These are phyloP conservation scores for Coregonus sp. DNA, from an alignment of 2,797 vertebrate species.

Conservation along the genomic window DNA sequence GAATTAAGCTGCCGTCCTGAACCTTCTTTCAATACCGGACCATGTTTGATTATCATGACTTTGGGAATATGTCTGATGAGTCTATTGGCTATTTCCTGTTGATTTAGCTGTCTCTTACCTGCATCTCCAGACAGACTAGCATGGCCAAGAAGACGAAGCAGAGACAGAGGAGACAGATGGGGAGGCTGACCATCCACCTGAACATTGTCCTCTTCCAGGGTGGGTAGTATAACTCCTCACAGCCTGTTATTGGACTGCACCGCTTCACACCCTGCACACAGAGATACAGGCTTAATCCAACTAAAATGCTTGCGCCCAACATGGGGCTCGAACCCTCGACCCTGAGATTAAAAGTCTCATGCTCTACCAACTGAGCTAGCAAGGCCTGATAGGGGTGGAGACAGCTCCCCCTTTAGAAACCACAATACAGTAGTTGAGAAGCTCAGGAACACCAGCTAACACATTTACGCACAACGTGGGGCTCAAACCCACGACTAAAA, in stretches of 20 bases:
- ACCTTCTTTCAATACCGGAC: no score
- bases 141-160: conserved; percentile 87
- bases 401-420: no score
- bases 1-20: no score
- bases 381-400: conserved; percentile 9
- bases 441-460: background rate
- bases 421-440: background rate
- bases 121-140: conserved; percentile 90
- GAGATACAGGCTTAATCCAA: conserved; percentile 26
- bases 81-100: no score
- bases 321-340: conserved; percentile 53
- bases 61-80: no score
- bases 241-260: conserved; percentile 87
- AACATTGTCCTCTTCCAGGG: conserved; percentile 90
- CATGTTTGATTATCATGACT: background rate
- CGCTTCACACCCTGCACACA: conserved; percentile 82
- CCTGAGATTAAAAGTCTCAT: conserved; percentile 41
- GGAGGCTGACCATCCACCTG: conserved; percentile 89
- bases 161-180: conserved; percentile 86
- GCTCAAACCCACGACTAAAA: conserved; percentile 24
- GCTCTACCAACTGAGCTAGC: conserved; percentile 45
- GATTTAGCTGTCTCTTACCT: conserved; percentile 62
- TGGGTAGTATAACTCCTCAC: conserved; percentile 90
- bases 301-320: conserved; percentile 46
- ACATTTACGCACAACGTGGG: conserved; percentile 24